A percentile compares a stretch with the other conserved stretches of the same genome.
Conservation (phyloP, 2,797 vertebrate genomes). For the Ctenopoma kingsleyae region DNA sequence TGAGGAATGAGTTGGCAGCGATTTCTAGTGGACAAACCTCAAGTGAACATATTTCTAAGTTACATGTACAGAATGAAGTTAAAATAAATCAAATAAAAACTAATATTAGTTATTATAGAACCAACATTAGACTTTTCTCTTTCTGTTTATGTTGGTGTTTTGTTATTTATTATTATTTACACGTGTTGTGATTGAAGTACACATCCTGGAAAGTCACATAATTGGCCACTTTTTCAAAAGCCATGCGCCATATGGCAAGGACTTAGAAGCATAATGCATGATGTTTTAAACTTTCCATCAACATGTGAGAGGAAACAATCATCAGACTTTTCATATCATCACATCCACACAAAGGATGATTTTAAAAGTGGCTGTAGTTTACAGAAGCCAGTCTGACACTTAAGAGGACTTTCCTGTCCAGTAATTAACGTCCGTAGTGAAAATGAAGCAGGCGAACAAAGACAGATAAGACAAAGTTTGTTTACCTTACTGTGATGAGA, state of each 20-base stretch:
- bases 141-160: slow-evolving; percentile 4
- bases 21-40: slow-evolving; percentile 42
- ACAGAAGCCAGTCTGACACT: slow-evolving; percentile 1
- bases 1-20: slow-evolving; percentile 45
- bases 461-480: slow-evolving; percentile 84
- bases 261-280: slow-evolving; percentile 16
- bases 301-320: slow-evolving; percentile 22
- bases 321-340: slow-evolving; percentile 4
- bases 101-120: background rate
- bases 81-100: background rate
- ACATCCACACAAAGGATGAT: slow-evolving; percentile 22
- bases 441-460: slow-evolving; percentile 55
- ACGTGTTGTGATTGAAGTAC: background rate
- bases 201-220: slow-evolving; percentile 27
- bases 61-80: slow-evolving; percentile 12
- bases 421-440: slow-evolving; percentile 64
- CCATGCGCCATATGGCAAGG: slow-evolving; percentile 12
- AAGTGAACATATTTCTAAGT: background rate
- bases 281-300: slow-evolving; percentile 64
- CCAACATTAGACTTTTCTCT: background rate
- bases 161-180: slow-evolving; percentile 5
- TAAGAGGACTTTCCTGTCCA: slow-evolving; percentile 50
- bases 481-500: slow-evolving; percentile 81
- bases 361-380: background rate
- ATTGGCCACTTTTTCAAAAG: slow-evolving; percentile 36